phyloP scores from a whole-genome alignment of 2,888 invertebrate genomes.

The Ormyrus nitidulus region DNA sequence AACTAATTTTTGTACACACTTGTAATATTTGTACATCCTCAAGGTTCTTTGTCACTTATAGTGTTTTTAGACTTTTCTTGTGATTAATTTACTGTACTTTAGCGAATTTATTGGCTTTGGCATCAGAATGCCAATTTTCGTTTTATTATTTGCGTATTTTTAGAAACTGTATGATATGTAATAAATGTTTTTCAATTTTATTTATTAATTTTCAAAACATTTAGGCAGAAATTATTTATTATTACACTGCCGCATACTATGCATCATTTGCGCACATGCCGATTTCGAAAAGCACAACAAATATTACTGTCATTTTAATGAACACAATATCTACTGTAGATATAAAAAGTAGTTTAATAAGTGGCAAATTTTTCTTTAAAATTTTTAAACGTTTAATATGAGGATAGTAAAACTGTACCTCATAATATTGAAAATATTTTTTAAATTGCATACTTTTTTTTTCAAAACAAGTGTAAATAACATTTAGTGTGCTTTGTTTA shows the following conservation, averaged over 20 bases:
- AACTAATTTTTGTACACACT: conserved; percentile 30
- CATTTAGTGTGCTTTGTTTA: too few relatives aligned
- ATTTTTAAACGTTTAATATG: too few relatives aligned
- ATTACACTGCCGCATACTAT: conserved; percentile 14
- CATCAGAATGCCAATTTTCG: conserved; percentile 21
- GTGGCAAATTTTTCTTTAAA: too few relatives aligned
- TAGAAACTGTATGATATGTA: neutral
- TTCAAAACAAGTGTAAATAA: too few relatives aligned
- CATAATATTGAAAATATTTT: too few relatives aligned
- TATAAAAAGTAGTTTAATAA: too few relatives aligned
- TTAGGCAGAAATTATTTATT: neutral
- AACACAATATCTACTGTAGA: too few relatives aligned
- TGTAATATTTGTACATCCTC: conserved; percentile 45
- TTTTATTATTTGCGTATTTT: conserved; percentile 21
- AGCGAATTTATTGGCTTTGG: conserved; percentile 20
- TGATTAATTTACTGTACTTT: conserved; percentile 15
- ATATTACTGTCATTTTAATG: too few relatives aligned
- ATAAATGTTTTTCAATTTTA: conserved; percentile 6
- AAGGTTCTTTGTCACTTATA: conserved; percentile 19
- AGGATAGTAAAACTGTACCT: too few relatives aligned
- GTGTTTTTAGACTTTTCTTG: conserved; percentile 38
- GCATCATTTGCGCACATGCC: neutral
- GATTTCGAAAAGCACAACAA: too few relatives aligned
- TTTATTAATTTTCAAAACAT: conserved; percentile 13
- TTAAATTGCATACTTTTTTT: too few relatives aligned